Conservation (phyloP, 2,888 invertebrate species). For the Strigamia transsilvanica region DNA sequence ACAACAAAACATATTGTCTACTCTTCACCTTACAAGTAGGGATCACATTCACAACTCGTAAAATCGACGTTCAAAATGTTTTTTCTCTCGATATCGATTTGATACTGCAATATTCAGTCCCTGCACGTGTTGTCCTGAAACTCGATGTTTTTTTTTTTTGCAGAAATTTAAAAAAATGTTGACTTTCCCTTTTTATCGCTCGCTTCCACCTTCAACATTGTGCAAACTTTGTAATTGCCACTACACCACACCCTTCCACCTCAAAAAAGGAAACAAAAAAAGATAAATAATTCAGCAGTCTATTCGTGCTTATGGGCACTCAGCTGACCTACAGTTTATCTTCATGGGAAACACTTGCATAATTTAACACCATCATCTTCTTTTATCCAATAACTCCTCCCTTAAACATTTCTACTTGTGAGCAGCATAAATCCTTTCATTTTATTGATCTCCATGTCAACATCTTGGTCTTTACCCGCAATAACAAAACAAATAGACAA, state of each 20-base stretch:
- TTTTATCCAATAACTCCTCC: background rate
- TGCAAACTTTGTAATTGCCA: background rate
- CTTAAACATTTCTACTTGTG: background rate
- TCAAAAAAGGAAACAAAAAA: background rate
- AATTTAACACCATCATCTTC: background rate
- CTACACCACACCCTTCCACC: conserved; percentile 8
- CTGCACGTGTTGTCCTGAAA: background rate
- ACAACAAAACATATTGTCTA: too few relatives aligned
- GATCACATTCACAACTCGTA: too few relatives aligned
- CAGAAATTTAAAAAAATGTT: background rate
- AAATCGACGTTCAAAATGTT: too few relatives aligned
- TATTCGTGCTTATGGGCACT: background rate
- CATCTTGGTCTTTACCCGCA: background rate
- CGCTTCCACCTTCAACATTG: background rate
- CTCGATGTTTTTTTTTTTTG: background rate
- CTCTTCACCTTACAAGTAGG: too few relatives aligned
- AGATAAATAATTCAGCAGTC: conserved; percentile 17
- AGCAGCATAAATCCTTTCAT: background rate
- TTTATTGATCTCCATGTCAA: too few relatives aligned
- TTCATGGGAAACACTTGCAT: conserved; percentile 43
- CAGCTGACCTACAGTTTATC: conserved; percentile 25
- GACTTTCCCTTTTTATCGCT: too few relatives aligned
- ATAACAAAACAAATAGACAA: background rate
- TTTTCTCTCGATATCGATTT: too few relatives aligned
- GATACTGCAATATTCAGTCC: too few relatives aligned